Base-by-base conservation (phyloP, 2,888 invertebrate genomes). In the Synanthedon andrenaeformis region DNA sequence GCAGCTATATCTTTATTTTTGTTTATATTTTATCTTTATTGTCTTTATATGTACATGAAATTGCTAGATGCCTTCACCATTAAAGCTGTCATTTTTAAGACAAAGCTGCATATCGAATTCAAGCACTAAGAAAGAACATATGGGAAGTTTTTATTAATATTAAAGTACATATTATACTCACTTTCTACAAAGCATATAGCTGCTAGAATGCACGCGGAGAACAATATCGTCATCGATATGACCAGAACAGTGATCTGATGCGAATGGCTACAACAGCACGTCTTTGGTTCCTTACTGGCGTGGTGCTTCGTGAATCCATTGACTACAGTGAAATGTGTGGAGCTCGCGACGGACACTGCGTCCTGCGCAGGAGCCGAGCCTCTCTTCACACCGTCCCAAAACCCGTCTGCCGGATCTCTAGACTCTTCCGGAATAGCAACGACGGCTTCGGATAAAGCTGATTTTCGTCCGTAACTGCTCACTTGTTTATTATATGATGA, bases 251-350 rank as follows among this genome's bases (percentile, higher is more conserved):
- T 94, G 64, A 95, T 90, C 81, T 94, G 94, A 69, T 95, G 93
- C 56, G 90, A 90, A 62, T 92, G 91, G 70, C 91, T 89, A 75
- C 94, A 94, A 74, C 94, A 94, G 69, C 92, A 92, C 51, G 90
- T 86, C 66, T 89, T 89, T 51, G 84, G 84, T 62, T 89, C 89
- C 67, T 92, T 91, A 58, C 87, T 89, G 58, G 89, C 83, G 70
- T 91, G 90, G 58, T 89, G 89, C 66, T 92, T 90, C 54, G 91
- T 90, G 64, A 92, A 90, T 54, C 93, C 93, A 73, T 95, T 95
- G 57, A 95, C 93, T 54, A 95, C 93, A 11, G 95, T 95, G 75
- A 95, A 95, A 79, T 95, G 95, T 70, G 93, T 95, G 57, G 95
- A 95, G 81, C 95, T 95, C 53, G 94, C 95, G 57, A 94, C 89